Evolutionary conservation across 2,888 invertebrate genomes (phyloP).

Genomic region (Oxycera nigricornis): DNA sequence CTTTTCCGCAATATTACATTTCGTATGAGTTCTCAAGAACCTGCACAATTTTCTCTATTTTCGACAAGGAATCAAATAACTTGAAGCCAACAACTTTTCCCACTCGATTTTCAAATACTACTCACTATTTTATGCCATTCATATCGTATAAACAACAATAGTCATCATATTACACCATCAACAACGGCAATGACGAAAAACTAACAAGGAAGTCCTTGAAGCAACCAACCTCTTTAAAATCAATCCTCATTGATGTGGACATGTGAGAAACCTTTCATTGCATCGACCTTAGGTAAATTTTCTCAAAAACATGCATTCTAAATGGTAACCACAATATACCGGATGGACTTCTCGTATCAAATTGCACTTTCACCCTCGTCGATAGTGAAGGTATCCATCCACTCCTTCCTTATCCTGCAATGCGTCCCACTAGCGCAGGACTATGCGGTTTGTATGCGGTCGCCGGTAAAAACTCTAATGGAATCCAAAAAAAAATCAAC

Average conservation of each 20-base stretch:
- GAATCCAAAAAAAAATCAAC: background rate
- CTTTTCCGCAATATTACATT: no score
- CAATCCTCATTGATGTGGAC: conserved; percentile 8
- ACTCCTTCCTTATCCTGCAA: background rate
- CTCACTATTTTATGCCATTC: no score
- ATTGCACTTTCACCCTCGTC: conserved; percentile 45
- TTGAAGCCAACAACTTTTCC: no score
- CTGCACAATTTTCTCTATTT: no score
- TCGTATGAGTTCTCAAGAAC: no score
- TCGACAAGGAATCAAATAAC: no score
- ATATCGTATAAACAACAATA: no score
- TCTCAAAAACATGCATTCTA: conserved; percentile 25
- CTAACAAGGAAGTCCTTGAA: conserved; percentile 44
- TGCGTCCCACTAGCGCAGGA: conserved; percentile 6
- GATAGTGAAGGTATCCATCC: conserved; percentile 1
- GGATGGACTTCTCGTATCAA: conserved; percentile 46
- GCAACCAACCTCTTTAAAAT: conserved; percentile 35
- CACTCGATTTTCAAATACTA: no score
- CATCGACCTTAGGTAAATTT: conserved; percentile 26
- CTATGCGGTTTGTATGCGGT: conserved; percentile 5
- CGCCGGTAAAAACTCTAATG: background rate
- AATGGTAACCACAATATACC: conserved; percentile 45
- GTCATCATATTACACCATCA: conserved; percentile 33
- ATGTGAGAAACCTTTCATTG: conserved; percentile 29
- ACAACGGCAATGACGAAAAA: conserved; percentile 34